These are phyloP conservation scores for Bombycilla garrulus DNA, from an alignment of 2,113 vertebrate genomes.

Conservation along the genomic window DNA sequence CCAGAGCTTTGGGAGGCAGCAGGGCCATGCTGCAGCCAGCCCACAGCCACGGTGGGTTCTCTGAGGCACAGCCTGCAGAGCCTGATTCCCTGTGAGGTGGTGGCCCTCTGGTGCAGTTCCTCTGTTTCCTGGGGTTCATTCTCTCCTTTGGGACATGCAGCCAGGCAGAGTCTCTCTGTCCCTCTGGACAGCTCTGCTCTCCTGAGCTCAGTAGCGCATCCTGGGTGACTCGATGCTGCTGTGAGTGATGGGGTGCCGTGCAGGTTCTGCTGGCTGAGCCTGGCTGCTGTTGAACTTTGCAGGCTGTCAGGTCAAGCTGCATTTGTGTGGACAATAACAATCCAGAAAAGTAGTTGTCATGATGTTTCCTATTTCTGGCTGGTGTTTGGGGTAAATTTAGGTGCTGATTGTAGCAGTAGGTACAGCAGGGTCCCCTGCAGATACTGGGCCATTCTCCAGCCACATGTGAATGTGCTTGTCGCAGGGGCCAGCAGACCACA, in stretches of 20 bases:
- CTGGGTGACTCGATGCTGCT: background rate
- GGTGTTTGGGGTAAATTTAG: background rate
- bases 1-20: background rate
- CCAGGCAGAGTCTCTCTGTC: background rate
- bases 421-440: background rate
- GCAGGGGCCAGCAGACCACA: background rate
- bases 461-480: background rate
- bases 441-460: background rate
- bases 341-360: background rate
- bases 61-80: background rate
- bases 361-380: background rate
- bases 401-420: background rate
- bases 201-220: background rate
- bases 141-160: background rate
- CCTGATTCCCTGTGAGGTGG: rapidly evolving
- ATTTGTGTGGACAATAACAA: background rate
- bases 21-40: background rate
- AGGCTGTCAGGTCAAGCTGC: background rate
- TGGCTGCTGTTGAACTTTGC: background rate
- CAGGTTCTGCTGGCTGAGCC: background rate
- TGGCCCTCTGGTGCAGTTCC: background rate
- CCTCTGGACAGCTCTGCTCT: background rate
- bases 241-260: rapidly evolving
- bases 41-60: rapidly evolving
- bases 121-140: background rate